phyloP scores from a whole-genome alignment of 2,797 vertebrate genomes.

The Notolabrus celidotus region DNA sequence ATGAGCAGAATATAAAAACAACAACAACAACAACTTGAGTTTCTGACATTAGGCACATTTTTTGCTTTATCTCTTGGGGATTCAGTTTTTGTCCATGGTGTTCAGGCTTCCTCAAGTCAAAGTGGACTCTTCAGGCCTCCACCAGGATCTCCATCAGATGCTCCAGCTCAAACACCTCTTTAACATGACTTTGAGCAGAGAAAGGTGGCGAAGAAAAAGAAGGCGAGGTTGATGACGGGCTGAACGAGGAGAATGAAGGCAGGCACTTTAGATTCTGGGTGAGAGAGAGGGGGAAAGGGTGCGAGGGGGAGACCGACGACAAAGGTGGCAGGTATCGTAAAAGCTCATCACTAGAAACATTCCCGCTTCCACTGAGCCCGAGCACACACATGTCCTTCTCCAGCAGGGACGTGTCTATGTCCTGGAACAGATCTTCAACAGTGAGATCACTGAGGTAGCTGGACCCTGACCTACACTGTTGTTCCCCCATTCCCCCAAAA shows the following conservation, averaged over 20 bases:
- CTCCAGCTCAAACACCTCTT: slow-evolving; percentile 85
- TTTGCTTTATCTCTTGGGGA: background rate
- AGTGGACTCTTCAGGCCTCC: slow-evolving; percentile 76
- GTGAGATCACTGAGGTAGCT: slow-evolving; percentile 80
- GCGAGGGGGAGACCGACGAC: slow-evolving; percentile 49
- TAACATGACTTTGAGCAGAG: slow-evolving; percentile 50
- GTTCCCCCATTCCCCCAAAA: slow-evolving; percentile 48
- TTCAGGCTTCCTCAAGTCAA: too few relatives aligned
- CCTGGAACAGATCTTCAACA: slow-evolving; percentile 86
- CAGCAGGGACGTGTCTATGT: slow-evolving; percentile 86
- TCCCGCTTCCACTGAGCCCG: slow-evolving; percentile 47
- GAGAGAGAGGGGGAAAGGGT: slow-evolving; percentile 60
- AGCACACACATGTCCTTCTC: slow-evolving; percentile 77
- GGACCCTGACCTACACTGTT: slow-evolving; percentile 48
- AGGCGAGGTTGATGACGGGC: slow-evolving; percentile 53
- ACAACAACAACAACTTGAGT: slow-evolving; percentile 4
- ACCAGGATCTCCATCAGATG: slow-evolving; percentile 88
- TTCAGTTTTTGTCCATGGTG: slow-evolving; percentile 9
- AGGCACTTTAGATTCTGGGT: slow-evolving; percentile 72
- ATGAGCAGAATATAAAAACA: slow-evolving; percentile 1
- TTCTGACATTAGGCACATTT: background rate
- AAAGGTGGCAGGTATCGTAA: slow-evolving; percentile 71
- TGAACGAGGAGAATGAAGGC: slow-evolving; percentile 68
- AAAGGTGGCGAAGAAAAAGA: slow-evolving; percentile 35
- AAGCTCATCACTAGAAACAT: slow-evolving; percentile 58